Percentiles rank a stretch among this genome's conserved stretches.
Conservation (phyloP, 2,113 vertebrate genomes). For the Orycteropus afer region DNA sequence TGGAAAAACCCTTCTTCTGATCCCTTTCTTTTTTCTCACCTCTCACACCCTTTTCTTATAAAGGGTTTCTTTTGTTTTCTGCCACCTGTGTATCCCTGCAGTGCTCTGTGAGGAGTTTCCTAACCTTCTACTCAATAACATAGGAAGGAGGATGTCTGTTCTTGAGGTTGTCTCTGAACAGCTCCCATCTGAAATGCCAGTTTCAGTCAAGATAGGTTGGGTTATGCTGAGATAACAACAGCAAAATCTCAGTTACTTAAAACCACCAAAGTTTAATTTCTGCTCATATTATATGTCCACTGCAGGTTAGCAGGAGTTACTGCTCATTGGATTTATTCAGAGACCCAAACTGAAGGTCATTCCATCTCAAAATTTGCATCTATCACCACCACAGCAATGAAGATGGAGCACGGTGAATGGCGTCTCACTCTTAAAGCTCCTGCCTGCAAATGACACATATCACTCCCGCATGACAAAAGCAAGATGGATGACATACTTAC, state of each 20-base stretch:
- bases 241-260: neutral
- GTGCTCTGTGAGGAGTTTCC: neutral
- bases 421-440: neutral
- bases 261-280: neutral
- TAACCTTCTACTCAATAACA: rapidly evolving
- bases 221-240: neutral
- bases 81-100: neutral
- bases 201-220: neutral
- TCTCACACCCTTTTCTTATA: neutral
- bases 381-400: neutral
- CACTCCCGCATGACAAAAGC: neutral
- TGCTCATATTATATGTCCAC: neutral
- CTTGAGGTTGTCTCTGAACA: neutral
- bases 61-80: neutral
- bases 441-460: neutral
- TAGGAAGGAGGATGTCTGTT: neutral
- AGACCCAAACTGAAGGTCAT: neutral
- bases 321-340: neutral
- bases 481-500: neutral
- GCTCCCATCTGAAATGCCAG: neutral
- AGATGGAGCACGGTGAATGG: rapidly evolving
- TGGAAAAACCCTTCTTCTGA: neutral
- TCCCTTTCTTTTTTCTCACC: neutral
- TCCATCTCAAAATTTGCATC: too few relatives aligned
- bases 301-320: rapidly evolving